These are phyloP conservation scores for Bungarus multicinctus DNA, from an alignment of 2,113 vertebrate species.

Conservation along the genomic window DNA sequence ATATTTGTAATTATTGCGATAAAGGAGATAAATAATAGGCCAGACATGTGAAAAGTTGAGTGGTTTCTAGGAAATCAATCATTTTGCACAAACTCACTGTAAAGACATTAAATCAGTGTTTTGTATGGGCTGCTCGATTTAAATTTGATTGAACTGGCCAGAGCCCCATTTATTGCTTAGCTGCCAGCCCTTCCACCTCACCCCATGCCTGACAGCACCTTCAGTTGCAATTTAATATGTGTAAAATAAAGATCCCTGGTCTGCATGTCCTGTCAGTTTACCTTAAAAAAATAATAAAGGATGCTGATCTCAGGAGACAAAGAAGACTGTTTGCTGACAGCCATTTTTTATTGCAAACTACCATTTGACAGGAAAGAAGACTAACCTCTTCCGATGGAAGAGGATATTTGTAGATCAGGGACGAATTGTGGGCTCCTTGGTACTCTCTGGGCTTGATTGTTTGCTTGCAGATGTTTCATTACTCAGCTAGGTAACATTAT, in stretches of 20 bases:
- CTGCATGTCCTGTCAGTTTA: constrained; percentile 2
- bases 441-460: not conserved
- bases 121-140: not conserved
- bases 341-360: constrained; percentile 52
- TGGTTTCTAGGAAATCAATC: not conserved
- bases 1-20: not conserved
- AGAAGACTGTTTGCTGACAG: constrained; percentile 30
- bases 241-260: not conserved
- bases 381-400: not conserved
- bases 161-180: constrained; percentile 4
- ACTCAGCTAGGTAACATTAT: not conserved
- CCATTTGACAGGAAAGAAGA: constrained; percentile 35
- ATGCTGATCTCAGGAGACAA: constrained; percentile 23
- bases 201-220: not conserved
- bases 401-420: not conserved
- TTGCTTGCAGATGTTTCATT: not conserved
- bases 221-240: constrained; percentile 31
- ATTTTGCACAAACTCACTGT: constrained; percentile 1
- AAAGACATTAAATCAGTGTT: not conserved
- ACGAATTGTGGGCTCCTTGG: not conserved
- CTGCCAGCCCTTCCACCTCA: not conserved
- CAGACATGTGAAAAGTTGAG: not conserved
- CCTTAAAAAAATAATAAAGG: constrained; percentile 47
- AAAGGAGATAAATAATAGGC: not conserved
- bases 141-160: not conserved